phyloP scores from a whole-genome alignment of 2,113 vertebrate species.

The Spilogale gracilis region DNA sequence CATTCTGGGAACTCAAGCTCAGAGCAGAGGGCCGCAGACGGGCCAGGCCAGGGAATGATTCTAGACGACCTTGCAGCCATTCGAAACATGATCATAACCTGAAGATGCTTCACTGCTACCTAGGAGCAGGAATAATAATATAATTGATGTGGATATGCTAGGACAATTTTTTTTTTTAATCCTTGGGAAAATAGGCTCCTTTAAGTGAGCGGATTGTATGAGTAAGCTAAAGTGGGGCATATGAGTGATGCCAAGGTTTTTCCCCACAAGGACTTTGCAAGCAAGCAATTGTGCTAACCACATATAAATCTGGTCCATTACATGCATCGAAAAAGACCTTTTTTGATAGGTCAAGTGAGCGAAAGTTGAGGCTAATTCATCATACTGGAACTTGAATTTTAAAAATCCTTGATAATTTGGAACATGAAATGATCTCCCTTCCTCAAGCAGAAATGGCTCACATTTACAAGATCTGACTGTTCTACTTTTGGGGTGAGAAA shows the following conservation, averaged over 20 bases:
- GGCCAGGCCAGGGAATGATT: fast-evolving
- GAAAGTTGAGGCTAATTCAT: slow-evolving; percentile 19
- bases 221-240: background rate
- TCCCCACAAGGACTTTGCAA: background rate
- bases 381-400: background rate
- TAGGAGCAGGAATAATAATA: background rate
- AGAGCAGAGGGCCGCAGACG: background rate
- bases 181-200: background rate
- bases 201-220: background rate
- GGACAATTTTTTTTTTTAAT: background rate
- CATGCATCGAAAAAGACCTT: background rate
- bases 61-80: fast-evolving
- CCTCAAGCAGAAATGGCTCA: background rate
- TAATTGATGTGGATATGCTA: fast-evolving
- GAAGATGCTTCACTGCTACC: background rate
- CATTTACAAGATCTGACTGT: background rate
- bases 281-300: background rate
- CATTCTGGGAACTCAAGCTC: background rate
- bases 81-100: too few relatives aligned
- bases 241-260: background rate
- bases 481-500: slow-evolving; percentile 2
- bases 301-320: background rate
- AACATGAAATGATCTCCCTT: background rate
- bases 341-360: background rate
- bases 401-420: background rate